Percentiles rank a stretch among this genome's conserved stretches.
phyloP scores from a whole-genome alignment of 2,797 vertebrate genomes.

The Eulemur mongoz region DNA sequence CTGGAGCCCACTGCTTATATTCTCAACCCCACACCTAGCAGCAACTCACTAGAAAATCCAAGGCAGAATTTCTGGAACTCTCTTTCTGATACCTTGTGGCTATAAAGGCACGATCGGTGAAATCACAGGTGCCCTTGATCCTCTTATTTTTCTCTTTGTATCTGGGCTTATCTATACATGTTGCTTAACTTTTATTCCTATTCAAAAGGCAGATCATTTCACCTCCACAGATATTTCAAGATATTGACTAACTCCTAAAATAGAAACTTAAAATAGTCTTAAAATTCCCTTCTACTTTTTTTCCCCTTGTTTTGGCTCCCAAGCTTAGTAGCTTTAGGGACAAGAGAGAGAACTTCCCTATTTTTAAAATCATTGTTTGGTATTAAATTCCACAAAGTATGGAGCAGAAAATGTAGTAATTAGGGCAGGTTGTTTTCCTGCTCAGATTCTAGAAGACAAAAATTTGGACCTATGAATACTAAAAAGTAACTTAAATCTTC shows the following conservation, averaged over 20 bases:
- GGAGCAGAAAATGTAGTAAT: conserved; percentile 11
- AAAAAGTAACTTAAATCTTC: neutral
- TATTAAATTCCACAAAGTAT: neutral
- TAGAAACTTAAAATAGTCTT: neutral
- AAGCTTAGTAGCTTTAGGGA: neutral
- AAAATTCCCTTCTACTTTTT: neutral
- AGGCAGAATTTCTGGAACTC: conserved; percentile 32
- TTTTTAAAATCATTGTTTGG: conserved; percentile 6
- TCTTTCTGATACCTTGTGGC: neutral
- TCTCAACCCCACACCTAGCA: neutral
- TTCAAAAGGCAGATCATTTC: neutral
- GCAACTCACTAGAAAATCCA: neutral
- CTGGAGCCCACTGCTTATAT: neutral
- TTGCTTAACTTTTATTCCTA: neutral
- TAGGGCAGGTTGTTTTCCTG: neutral
- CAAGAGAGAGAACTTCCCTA: neutral
- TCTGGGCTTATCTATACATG: neutral
- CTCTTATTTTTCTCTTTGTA: neutral
- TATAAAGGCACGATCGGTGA: neutral
- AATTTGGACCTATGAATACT: neutral
- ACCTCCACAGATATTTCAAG: neutral
- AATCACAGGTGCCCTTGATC: neutral
- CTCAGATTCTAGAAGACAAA: neutral
- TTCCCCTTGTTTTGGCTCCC: neutral
- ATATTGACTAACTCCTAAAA: neutral